Evolutionary conservation across 2,797 vertebrate species (phyloP).

Genomic region (Onychomys leucogaster): DNA sequence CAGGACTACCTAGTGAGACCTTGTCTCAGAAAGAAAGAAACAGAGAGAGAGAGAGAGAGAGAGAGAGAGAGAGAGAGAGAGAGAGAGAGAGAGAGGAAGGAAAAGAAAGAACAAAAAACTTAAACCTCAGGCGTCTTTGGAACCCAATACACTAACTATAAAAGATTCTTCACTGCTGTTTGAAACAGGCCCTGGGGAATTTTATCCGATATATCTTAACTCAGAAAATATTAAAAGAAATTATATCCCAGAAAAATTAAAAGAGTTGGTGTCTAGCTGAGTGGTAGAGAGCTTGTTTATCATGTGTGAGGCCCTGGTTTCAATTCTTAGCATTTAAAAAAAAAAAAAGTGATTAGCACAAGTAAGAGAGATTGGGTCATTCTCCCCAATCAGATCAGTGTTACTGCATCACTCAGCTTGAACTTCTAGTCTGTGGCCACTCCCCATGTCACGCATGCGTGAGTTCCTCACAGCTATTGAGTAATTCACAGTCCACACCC

Average conservation of each 20-base stretch:
- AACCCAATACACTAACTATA: background rate
- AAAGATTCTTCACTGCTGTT: background rate
- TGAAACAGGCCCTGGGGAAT: conserved; percentile 28
- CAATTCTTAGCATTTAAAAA: background rate
- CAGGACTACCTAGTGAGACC: too few relatives aligned
- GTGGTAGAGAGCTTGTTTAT: background rate
- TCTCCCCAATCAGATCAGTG: background rate
- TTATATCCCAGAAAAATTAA: background rate
- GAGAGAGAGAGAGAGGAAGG: background rate
- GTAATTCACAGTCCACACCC: background rate
- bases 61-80: too few relatives aligned
- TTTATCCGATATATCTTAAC: conserved; percentile 17
- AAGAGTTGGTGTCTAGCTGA: background rate
- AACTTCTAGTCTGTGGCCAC: background rate
- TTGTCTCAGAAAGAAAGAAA: background rate
- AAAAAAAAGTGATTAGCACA: background rate
- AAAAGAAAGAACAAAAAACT: background rate
- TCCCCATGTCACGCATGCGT: background rate
- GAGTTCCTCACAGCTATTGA: background rate
- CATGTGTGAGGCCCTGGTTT: background rate
- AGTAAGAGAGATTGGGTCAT: background rate
- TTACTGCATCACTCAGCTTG: background rate
- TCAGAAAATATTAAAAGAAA: conserved; percentile 29
- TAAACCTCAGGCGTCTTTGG: background rate
- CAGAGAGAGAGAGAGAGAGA: too few relatives aligned